These are phyloP conservation scores for Cheilosia pagana DNA, from an alignment of 2,888 invertebrate genomes.

Conservation along the genomic window DNA sequence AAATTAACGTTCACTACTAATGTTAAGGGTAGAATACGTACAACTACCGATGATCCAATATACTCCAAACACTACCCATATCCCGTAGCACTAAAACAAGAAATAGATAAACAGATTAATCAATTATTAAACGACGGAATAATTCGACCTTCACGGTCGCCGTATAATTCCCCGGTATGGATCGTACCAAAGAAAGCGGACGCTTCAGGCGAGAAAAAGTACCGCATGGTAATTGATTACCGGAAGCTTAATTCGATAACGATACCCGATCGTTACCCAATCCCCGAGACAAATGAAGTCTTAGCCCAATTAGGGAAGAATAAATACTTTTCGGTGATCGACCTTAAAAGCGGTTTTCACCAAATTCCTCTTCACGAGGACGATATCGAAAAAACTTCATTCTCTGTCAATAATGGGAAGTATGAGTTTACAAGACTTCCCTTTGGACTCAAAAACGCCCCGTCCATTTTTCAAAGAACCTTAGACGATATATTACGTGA, in stretches of 20 bases:
- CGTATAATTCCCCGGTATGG: background rate
- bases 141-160: no score
- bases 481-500: constrained; percentile 33
- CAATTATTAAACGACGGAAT: no score
- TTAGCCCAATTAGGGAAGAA: no score
- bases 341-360: constrained; percentile 41
- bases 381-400: no score
- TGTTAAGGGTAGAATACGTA: no score
- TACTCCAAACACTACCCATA: constrained; percentile 45
- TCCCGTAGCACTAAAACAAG: constrained; percentile 30
- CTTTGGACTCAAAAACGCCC: constrained; percentile 41
- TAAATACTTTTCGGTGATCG: constrained; percentile 17
- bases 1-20: no score
- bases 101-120: constrained; percentile 33
- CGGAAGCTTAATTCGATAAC: constrained; percentile 41
- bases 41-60: no score
- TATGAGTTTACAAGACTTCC: constrained; percentile 12
- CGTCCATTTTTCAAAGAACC: constrained; percentile 46
- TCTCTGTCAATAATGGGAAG: constrained; percentile 48
- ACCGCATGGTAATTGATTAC: constrained; percentile 46
- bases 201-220: constrained; percentile 36
- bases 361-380: no score
- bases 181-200: background rate
- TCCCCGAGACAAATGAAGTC: background rate
- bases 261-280: constrained; percentile 34